Conservation (phyloP, 2,888 invertebrate species). For the Ecdyonurus torrentis region DNA sequence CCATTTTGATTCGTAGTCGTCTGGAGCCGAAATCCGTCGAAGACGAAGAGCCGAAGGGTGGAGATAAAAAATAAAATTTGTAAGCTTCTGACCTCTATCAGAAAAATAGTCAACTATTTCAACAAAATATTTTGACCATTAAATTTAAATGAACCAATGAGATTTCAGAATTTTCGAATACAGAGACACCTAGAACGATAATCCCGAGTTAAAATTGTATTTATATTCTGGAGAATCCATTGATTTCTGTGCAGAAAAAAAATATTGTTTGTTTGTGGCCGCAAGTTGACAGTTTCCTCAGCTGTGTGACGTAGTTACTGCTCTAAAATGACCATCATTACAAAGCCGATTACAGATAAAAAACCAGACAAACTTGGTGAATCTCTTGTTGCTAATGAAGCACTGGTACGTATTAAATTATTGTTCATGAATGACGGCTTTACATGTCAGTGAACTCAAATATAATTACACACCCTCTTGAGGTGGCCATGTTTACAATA, state of each 20-base stretch:
- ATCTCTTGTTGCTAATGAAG: constrained; percentile 41
- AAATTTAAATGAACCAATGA: neutral
- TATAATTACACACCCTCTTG: neutral
- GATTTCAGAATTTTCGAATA: neutral
- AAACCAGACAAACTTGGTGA: constrained; percentile 47
- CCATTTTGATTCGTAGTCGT: neutral
- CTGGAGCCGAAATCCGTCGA: neutral
- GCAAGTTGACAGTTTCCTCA: neutral
- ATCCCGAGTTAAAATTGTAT: neutral
- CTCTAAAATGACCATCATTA: constrained; percentile 57
- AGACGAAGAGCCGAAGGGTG: neutral
- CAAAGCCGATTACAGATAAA: constrained; percentile 54
- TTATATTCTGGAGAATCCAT: neutral
- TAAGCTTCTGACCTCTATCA: neutral
- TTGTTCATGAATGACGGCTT: neutral
- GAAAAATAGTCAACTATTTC: neutral
- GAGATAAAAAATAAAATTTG: neutral
- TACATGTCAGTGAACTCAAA: too few species aligned
- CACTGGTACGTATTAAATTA: constrained; percentile 12
- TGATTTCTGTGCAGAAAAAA: neutral
- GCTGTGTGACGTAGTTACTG: neutral
- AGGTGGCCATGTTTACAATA: neutral
- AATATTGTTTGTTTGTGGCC: neutral
- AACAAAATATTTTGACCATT: neutral
- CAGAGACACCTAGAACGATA: neutral